phyloP scores from a whole-genome alignment of 1,140 invertebrate genomes.

The Drosophila hydei region DNA sequence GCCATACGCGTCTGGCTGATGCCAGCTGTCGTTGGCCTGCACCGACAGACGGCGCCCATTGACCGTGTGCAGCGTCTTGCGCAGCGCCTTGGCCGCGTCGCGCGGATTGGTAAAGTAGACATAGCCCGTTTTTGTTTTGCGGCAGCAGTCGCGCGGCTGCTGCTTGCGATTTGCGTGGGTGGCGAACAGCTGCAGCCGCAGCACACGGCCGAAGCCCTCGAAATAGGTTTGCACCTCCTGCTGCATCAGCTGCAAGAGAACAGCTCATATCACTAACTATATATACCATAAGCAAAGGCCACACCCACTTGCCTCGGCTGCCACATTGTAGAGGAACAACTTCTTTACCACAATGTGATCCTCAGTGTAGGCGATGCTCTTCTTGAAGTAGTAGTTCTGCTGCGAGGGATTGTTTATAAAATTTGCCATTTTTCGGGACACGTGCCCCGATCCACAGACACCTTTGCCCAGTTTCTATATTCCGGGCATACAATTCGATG shows the following conservation, averaged over 20 bases:
- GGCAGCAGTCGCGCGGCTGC: not conserved
- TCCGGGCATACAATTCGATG: not conserved
- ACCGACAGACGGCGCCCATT: slow-evolving; percentile 21
- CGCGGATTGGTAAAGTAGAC: slow-evolving; percentile 29
- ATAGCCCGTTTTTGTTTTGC: slow-evolving; percentile 20
- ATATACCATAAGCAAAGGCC: not conserved
- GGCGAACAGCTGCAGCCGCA: slow-evolving; percentile 16
- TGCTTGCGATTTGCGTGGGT: not conserved
- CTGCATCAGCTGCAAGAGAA: slow-evolving; percentile 5
- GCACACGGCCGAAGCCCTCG: slow-evolving; percentile 29
- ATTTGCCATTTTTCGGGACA: slow-evolving; percentile 25
- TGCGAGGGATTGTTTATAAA: slow-evolving; percentile 28
- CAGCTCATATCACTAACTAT: not conserved
- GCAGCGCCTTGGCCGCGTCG: slow-evolving; percentile 33
- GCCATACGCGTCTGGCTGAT: slow-evolving; percentile 48
- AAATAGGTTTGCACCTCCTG: slow-evolving; percentile 29
- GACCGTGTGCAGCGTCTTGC: slow-evolving; percentile 11
- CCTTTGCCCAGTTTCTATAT: not conserved
- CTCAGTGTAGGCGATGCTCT: slow-evolving; percentile 43
- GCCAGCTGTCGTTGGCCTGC: slow-evolving; percentile 51
- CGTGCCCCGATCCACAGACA: slow-evolving; percentile 1
- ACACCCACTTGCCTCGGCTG: slow-evolving; percentile 21
- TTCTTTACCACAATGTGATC: slow-evolving; percentile 50
- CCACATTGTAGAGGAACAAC: slow-evolving; percentile 45
- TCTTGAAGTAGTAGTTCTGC: slow-evolving; percentile 38